Conservation (phyloP, 2,797 vertebrate genomes). For the Alauda arvensis region DNA sequence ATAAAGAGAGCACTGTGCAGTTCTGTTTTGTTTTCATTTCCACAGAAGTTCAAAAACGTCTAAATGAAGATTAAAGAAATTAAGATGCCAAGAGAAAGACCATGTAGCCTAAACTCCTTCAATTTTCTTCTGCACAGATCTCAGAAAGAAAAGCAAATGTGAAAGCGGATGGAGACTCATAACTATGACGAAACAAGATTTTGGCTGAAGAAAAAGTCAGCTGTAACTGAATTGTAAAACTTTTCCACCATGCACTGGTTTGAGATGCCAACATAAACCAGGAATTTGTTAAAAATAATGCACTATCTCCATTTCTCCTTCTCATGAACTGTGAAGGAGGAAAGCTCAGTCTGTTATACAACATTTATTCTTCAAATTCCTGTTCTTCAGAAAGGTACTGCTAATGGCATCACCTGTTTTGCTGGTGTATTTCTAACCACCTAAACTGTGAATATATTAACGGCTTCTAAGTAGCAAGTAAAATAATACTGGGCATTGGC, state of each 20-base stretch:
- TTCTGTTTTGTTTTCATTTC: not conserved
- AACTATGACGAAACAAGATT: not conserved
- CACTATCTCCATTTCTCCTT: not conserved
- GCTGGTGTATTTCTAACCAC: not conserved
- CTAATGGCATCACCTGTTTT: not conserved
- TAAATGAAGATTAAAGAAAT: not conserved
- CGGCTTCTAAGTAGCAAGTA: not conserved
- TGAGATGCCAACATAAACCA: not conserved
- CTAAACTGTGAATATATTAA: not conserved
- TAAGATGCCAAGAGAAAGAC: not conserved
- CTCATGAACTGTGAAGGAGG: not conserved
- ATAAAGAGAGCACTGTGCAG: not conserved
- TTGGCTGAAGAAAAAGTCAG: not conserved
- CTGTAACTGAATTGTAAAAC: not conserved
- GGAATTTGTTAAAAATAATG: not conserved
- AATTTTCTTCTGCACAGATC: not conserved
- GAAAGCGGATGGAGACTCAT: not conserved
- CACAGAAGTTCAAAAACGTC: not conserved
- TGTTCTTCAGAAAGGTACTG: not conserved
- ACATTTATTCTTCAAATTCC: not conserved
- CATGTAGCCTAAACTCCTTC: not conserved
- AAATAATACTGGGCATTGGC: not conserved
- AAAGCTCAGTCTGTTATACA: not conserved
- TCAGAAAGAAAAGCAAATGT: not conserved
- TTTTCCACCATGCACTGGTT: not conserved